phyloP scores from a whole-genome alignment of 2,797 vertebrate genomes.

The Esox lucius region DNA sequence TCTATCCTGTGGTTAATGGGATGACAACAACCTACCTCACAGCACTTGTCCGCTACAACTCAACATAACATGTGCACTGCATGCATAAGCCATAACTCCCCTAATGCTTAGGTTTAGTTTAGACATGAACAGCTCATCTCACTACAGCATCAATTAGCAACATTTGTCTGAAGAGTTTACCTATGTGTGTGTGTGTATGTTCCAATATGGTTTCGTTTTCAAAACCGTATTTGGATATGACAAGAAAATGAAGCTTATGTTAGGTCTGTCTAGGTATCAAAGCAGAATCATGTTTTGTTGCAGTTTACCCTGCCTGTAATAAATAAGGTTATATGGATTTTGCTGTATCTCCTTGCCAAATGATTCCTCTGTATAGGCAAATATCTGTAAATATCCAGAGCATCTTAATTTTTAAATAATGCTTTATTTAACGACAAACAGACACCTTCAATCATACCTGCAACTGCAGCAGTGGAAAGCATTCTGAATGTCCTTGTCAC shows the following conservation, averaged over 20 bases:
- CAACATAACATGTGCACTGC: no score
- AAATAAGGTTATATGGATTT: slow-evolving; percentile 38
- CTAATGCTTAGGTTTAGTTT: no score
- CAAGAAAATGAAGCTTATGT: slow-evolving; percentile 13
- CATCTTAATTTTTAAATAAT: slow-evolving; percentile 70
- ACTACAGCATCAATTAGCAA: background rate
- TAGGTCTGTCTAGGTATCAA: slow-evolving; percentile 28
- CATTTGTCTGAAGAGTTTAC: background rate
- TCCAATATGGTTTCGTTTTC: slow-evolving; percentile 16
- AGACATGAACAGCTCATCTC: background rate
- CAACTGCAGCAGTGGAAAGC: slow-evolving; percentile 27
- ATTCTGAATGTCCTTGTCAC: slow-evolving; percentile 21
- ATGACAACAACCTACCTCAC: slow-evolving; percentile 61
- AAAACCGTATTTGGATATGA: slow-evolving; percentile 13
- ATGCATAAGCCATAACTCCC: background rate
- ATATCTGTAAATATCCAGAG: slow-evolving; percentile 11
- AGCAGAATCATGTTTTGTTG: slow-evolving; percentile 39
- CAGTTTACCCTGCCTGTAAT: slow-evolving; percentile 57
- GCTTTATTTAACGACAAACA: slow-evolving; percentile 78
- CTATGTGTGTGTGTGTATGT: slow-evolving; percentile 1
- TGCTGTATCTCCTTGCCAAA: background rate
- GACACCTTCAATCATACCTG: slow-evolving; percentile 50
- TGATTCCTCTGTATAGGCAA: background rate
- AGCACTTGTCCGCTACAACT: background rate
- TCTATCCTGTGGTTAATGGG: slow-evolving; percentile 22